Percentiles rank a stretch among this genome's conserved stretches.
Conservation (phyloP, 1,140 invertebrate species). For the Drosophila insularis region DNA sequence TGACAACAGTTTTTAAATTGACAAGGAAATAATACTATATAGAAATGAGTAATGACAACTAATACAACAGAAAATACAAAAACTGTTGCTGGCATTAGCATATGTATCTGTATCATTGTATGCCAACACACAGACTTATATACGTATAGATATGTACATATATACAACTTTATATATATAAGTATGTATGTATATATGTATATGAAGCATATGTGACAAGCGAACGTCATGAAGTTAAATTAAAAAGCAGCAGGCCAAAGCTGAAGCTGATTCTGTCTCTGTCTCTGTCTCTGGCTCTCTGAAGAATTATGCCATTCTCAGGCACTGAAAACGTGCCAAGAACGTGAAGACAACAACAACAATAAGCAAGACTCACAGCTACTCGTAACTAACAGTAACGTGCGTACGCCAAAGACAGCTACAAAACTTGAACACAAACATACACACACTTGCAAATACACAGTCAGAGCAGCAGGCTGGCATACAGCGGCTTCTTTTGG, state of each 20-base stretch:
- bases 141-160: not conserved
- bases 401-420: slow-evolving; percentile 62
- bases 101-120: slow-evolving; percentile 24
- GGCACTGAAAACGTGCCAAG: slow-evolving; percentile 51
- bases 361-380: slow-evolving; percentile 22
- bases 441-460: slow-evolving; percentile 7
- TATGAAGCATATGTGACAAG: slow-evolving; percentile 53
- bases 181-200: not conserved
- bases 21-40: slow-evolving; percentile 52
- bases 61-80: slow-evolving; percentile 32
- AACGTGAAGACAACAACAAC: slow-evolving; percentile 38
- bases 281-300: slow-evolving; percentile 21
- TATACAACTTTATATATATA: not conserved
- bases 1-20: slow-evolving; percentile 40
- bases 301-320: slow-evolving; percentile 59
- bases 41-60: slow-evolving; percentile 69
- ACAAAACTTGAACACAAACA: slow-evolving; percentile 38
- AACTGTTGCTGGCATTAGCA: slow-evolving; percentile 42
- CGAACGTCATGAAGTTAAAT: slow-evolving; percentile 66
- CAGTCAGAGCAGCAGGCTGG: not conserved
- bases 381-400: slow-evolving; percentile 76
- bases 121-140: not conserved
- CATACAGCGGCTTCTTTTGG: slow-evolving; percentile 56
- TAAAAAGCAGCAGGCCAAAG: slow-evolving; percentile 63
- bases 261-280: not conserved